These are phyloP conservation scores for Scopus umbretta DNA, from an alignment of 2,113 vertebrate genomes.

Conservation along the genomic window DNA sequence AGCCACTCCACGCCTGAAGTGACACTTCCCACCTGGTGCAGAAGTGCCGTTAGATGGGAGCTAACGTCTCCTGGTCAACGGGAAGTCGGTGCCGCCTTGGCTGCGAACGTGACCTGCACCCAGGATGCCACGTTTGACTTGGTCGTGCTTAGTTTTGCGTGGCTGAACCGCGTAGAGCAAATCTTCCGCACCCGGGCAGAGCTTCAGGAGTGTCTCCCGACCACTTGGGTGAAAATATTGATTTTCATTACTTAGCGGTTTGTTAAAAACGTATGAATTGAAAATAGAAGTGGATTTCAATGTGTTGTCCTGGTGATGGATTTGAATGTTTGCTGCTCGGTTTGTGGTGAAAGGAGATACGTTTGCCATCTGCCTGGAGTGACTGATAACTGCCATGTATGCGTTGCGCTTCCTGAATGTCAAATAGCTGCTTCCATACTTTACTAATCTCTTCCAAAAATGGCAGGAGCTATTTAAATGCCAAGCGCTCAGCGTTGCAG, in stretches of 20 bases:
- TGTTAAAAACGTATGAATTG: background rate
- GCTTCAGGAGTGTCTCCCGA: background rate
- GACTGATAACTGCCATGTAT: background rate
- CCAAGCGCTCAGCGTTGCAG: background rate
- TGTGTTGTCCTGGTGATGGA: constrained; percentile 30
- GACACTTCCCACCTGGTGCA: background rate
- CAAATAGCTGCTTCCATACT: background rate
- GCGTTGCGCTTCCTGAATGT: background rate
- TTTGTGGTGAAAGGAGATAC: constrained; percentile 47
- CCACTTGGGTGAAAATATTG: background rate
- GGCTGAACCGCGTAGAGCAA: accelerated
- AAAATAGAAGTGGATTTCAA: constrained; percentile 18
- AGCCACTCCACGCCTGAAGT: background rate
- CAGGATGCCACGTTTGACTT: background rate
- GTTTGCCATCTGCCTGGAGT: constrained; percentile 49
- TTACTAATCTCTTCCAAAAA: background rate
- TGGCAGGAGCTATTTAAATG: background rate
- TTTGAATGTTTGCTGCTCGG: constrained; percentile 44
- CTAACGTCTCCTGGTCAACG: background rate
- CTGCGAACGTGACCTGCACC: background rate
- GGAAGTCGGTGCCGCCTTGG: background rate
- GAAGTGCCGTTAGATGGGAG: accelerated
- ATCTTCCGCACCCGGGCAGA: background rate
- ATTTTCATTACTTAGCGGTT: background rate
- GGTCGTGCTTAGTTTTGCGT: accelerated